Evolutionary conservation across 2,888 invertebrate species (phyloP).

Genomic region (Colostygia pectinataria): DNA sequence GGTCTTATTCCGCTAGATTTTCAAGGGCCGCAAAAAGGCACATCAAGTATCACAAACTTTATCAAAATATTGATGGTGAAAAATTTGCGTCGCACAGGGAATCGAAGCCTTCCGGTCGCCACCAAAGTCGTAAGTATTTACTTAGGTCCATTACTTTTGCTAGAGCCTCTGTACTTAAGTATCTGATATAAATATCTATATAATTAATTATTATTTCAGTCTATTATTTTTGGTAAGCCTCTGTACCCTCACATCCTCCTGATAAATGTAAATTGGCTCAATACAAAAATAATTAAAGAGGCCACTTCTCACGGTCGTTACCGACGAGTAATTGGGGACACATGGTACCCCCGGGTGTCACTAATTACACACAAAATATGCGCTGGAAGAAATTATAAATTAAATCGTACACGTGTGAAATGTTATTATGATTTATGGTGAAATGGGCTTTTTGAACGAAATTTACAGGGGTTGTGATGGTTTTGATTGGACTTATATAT

Average conservation of each 20-base stretch:
- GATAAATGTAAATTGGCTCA: background rate
- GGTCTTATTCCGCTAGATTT: no score
- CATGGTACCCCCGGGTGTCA: constrained; percentile 50
- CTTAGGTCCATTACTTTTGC: no score
- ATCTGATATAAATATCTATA: no score
- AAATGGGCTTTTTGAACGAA: constrained; percentile 25
- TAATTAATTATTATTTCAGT: no score
- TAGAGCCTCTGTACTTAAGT: no score
- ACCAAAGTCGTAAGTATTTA: no score
- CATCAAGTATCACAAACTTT: no score
- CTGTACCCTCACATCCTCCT: background rate
- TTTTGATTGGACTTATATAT: constrained; percentile 10
- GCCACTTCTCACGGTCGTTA: constrained; percentile 57
- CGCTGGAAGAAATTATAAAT: constrained; percentile 56
- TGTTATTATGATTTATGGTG: constrained; percentile 58
- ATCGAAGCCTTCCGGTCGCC: no score
- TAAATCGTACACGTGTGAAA: constrained; percentile 56
- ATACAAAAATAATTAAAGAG: constrained; percentile 29
- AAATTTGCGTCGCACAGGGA: no score
- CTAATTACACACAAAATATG: constrained; percentile 67
- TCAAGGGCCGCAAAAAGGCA: no score
- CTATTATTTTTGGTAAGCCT: no score
- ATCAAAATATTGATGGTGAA: no score
- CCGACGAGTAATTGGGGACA: constrained; percentile 63
- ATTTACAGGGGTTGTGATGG: constrained; percentile 34